phyloP scores from a whole-genome alignment of 1,140 invertebrate species.

The Gryon sp. region DNA sequence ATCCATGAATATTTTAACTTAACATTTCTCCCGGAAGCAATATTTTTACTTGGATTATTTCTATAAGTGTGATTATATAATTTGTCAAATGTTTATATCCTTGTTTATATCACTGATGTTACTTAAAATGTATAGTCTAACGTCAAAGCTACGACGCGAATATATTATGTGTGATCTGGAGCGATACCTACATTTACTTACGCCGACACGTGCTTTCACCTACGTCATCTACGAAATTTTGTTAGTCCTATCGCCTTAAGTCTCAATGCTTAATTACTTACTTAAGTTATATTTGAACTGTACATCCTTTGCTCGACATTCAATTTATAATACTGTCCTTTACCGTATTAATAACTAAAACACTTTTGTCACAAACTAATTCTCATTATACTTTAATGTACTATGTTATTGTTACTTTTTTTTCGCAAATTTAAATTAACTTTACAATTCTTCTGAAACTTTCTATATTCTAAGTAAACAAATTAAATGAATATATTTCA shows the following conservation, averaged over 20 bases:
- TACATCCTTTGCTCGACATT: slow-evolving; percentile 44
- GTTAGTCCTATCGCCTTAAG: slow-evolving; percentile 40
- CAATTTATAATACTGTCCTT: slow-evolving; percentile 43
- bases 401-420: no score
- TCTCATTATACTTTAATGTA: no score
- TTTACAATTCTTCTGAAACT: no score
- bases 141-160: slow-evolving; percentile 34
- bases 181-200: slow-evolving; percentile 41
- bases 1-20: no score
- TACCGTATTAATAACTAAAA: no score
- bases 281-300: slow-evolving; percentile 28
- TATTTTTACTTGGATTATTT: no score
- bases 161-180: slow-evolving; percentile 29
- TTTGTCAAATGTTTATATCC: slow-evolving; percentile 23
- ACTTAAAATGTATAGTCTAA: slow-evolving; percentile 31
- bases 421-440: no score
- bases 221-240: slow-evolving; percentile 31
- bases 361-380: no score
- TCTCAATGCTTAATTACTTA: slow-evolving; percentile 55
- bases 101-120: slow-evolving; percentile 20
- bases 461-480: no score
- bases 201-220: slow-evolving; percentile 24
- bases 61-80: slow-evolving; percentile 17
- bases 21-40: no score
- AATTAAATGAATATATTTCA: no score